These are phyloP conservation scores for Colletes collaris DNA, from an alignment of 2,888 invertebrate species.

Conservation along the genomic window DNA sequence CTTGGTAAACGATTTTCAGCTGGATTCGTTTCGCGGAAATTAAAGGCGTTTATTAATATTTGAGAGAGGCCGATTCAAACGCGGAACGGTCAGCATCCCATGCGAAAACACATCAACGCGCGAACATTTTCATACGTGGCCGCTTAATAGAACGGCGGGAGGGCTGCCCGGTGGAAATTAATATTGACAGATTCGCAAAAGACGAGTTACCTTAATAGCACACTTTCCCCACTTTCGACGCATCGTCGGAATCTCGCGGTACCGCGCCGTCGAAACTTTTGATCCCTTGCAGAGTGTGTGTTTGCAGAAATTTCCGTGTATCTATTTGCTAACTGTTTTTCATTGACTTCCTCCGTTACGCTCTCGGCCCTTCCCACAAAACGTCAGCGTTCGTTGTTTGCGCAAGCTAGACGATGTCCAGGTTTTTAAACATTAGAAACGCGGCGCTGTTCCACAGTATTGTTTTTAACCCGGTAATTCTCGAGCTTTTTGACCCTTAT, in stretches of 20 bases:
- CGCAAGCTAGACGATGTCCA: not conserved
- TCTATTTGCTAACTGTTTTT: constrained; percentile 49
- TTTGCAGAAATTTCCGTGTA: constrained; percentile 56
- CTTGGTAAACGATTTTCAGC: constrained; percentile 36
- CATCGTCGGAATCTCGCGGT: constrained; percentile 7
- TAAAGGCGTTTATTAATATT: constrained; percentile 31
- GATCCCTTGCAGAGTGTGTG: constrained; percentile 47
- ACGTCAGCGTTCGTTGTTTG: constrained; percentile 11
- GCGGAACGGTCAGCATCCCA: not conserved
- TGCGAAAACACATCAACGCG: not conserved
- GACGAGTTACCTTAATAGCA: constrained; percentile 32
- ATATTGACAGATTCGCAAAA: constrained; percentile 54
- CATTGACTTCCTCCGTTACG: constrained; percentile 19
- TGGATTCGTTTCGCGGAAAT: constrained; percentile 23
- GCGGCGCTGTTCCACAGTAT: too few species aligned
- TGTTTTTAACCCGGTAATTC: too few species aligned
- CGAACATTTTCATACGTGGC: constrained; percentile 12
- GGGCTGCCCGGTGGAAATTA: constrained; percentile 35
- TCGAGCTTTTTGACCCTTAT: too few species aligned
- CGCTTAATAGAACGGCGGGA: constrained; percentile 4
- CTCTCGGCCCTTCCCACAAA: not conserved
- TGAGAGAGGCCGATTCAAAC: constrained; percentile 12
- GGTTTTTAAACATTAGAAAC: not conserved
- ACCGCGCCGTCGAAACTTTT: constrained; percentile 49
- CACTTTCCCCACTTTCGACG: constrained; percentile 35